phyloP scores from a whole-genome alignment of 1,140 invertebrate genomes.

The Lamellibrachia luymesi region DNA sequence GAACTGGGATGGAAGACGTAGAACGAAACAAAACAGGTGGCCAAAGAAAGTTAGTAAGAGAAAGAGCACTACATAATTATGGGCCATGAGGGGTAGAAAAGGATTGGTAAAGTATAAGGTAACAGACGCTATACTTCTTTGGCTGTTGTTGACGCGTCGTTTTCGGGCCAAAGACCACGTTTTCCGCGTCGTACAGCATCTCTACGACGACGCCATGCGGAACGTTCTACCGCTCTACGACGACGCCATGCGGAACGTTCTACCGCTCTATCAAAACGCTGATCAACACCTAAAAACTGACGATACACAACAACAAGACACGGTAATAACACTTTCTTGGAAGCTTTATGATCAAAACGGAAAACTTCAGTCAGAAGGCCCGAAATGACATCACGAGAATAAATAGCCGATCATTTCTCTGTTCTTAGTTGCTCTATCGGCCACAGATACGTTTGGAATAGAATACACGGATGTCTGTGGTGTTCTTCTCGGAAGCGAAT shows the following conservation, averaged over 20 bases:
- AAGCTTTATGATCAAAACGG: neutral
- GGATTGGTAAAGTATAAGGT: too few species aligned
- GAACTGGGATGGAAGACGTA: too few species aligned
- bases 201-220: too few species aligned
- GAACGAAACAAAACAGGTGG: too few species aligned
- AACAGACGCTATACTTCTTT: neutral
- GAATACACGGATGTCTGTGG: neutral
- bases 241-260: too few species aligned
- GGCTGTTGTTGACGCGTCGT: neutral
- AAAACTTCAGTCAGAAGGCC: neutral
- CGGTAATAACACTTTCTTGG: neutral
- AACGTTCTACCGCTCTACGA: too few species aligned
- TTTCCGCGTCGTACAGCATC: neutral
- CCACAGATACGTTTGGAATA: neutral
- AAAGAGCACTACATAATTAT: too few species aligned
- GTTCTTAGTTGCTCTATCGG: neutral
- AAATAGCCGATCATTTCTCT: neutral
- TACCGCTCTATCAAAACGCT: too few species aligned
- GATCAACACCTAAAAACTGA: too few species aligned
- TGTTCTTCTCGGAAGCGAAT: neutral
- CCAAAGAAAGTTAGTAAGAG: too few species aligned
- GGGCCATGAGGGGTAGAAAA: too few species aligned
- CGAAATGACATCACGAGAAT: neutral
- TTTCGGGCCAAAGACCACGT: neutral
- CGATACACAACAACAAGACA: neutral